These are phyloP conservation scores for Clivina fossor DNA, from an alignment of 2,888 invertebrate genomes.

Conservation along the genomic window DNA sequence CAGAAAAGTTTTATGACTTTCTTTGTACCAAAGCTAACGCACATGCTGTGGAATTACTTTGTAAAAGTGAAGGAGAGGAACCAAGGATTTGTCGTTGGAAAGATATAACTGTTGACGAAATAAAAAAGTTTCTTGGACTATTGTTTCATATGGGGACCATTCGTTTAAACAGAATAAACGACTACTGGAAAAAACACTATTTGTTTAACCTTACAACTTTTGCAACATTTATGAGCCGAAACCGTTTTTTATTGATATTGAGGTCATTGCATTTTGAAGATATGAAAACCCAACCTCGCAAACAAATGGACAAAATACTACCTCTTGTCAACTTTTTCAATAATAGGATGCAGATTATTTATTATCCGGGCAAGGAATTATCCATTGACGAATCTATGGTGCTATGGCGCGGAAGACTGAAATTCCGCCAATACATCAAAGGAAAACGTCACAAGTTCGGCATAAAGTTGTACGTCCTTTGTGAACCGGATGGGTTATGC, in stretches of 20 bases:
- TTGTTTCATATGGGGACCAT: constrained; percentile 42
- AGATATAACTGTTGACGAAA: constrained; percentile 41
- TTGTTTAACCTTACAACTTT: constrained; percentile 4
- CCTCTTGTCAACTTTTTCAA: constrained; percentile 33
- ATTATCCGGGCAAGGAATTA: constrained; percentile 33
- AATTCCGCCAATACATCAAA: constrained; percentile 45
- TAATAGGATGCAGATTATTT: constrained; percentile 31
- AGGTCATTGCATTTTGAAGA: constrained; percentile 30
- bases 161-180: not conserved
- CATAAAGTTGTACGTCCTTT: constrained; percentile 43
- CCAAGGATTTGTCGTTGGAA: constrained; percentile 43
- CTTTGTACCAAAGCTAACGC: constrained; percentile 24
- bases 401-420: constrained; percentile 45
- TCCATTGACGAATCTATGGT: constrained; percentile 40
- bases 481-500: constrained; percentile 44
- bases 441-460: constrained; percentile 41
- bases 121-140: constrained; percentile 48
- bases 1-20: constrained; percentile 32
- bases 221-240: constrained; percentile 30
- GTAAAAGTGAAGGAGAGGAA: constrained; percentile 32
- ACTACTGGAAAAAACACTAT: constrained; percentile 3
- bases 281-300: constrained; percentile 4
- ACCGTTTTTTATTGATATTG: constrained; percentile 34
- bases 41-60: constrained; percentile 35
- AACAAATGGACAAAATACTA: constrained; percentile 23